A percentile compares a stretch with the other conserved stretches of the same genome.
These are phyloP conservation scores for Papilio polytes DNA, from an alignment of 1,140 invertebrate species.

Conservation along the genomic window DNA sequence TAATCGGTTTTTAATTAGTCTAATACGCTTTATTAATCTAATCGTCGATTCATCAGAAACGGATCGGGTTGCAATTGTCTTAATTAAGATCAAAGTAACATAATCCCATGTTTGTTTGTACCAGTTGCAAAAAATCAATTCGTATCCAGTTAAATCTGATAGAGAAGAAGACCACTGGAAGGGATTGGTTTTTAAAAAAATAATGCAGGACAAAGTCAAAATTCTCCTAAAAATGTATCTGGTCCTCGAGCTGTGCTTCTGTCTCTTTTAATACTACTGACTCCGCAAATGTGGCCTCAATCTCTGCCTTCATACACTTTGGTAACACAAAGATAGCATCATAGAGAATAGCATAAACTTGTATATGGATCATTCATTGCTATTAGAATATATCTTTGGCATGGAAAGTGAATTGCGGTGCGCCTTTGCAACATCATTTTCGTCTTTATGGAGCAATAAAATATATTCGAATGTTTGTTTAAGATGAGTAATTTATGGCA, in stretches of 20 bases:
- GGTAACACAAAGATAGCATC: constrained; percentile 10
- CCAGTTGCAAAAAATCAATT: no score
- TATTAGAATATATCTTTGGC: constrained; percentile 16
- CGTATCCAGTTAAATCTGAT: no score
- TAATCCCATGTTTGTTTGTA: neutral
- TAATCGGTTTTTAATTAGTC: neutral
- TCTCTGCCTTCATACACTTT: neutral
- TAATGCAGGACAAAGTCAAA: neutral
- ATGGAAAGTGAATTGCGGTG: constrained; percentile 35
- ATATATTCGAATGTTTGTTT: constrained; percentile 76
- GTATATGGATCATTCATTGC: constrained; percentile 23
- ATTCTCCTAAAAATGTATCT: neutral
- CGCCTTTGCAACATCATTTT: constrained; percentile 49
- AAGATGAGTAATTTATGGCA: constrained; percentile 76
- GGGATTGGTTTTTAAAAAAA: neutral
- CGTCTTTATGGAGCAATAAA: constrained; percentile 74
- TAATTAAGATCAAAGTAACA: neutral
- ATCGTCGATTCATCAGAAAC: neutral
- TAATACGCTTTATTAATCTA: neutral
- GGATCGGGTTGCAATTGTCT: neutral
- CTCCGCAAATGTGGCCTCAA: neutral
- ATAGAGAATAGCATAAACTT: constrained; percentile 6
- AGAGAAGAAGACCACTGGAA: neutral
- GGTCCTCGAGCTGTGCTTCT: neutral
- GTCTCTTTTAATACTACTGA: neutral